Conservation (phyloP, 2,113 vertebrate species). For the Pelecanus crispus region DNA sequence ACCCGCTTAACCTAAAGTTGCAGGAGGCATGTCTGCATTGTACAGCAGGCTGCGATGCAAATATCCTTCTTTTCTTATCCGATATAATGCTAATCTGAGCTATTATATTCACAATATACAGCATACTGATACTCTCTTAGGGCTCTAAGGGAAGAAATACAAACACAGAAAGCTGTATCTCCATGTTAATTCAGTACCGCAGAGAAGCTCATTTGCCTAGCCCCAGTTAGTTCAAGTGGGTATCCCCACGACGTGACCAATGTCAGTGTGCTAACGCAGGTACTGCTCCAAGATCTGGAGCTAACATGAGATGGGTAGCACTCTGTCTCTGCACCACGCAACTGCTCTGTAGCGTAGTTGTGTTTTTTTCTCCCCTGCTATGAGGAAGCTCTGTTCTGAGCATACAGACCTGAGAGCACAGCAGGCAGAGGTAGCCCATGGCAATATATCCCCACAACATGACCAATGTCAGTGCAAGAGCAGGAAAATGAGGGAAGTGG, state of each 20-base stretch:
- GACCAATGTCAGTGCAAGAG: fast-evolving
- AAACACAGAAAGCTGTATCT: not conserved
- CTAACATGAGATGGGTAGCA: not conserved
- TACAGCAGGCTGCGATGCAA: not conserved
- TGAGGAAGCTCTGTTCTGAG: not conserved
- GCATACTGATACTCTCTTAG: not conserved
- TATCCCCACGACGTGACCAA: no score
- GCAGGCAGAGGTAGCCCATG: not conserved
- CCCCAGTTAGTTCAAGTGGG: not conserved
- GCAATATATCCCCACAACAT: not conserved
- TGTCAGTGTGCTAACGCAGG: fast-evolving
- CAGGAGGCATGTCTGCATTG: not conserved
- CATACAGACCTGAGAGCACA: not conserved
- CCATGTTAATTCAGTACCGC: not conserved
- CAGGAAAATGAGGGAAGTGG: fast-evolving
- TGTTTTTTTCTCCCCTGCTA: not conserved
- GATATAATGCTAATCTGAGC: not conserved
- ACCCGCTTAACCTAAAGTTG: not conserved
- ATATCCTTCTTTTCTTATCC: not conserved
- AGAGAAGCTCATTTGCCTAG: not conserved
- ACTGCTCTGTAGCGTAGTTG: no score
- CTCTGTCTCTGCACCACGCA: not conserved
- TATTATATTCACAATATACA: not conserved
- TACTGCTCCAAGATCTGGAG: not conserved
- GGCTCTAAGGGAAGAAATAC: not conserved